These are phyloP conservation scores for Ochlodes sylvanus DNA, from an alignment of 2,888 invertebrate species.

Conservation along the genomic window DNA sequence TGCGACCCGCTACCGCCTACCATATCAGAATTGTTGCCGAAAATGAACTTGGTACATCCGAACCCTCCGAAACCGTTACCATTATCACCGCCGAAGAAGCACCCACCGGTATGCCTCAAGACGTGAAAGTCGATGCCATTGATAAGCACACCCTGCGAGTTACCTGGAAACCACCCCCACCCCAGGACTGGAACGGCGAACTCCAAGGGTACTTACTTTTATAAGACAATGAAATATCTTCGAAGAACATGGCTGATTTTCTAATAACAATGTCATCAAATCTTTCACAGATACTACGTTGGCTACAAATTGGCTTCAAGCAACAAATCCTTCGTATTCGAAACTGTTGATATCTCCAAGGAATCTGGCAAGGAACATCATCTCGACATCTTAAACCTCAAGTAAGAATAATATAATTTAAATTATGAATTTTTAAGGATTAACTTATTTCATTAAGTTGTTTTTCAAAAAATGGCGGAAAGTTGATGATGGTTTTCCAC, in stretches of 20 bases:
- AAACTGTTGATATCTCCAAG: conserved; percentile 95
- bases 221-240: neutral
- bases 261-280: neutral
- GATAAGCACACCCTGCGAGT: conserved; percentile 95
- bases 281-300: conserved; percentile 91
- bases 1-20: conserved; percentile 96
- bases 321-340: conserved; percentile 95
- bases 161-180: conserved; percentile 95
- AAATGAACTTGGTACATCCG: conserved; percentile 96
- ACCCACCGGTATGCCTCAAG: conserved; percentile 93
- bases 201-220: conserved; percentile 82
- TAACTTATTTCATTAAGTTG: too few relatives aligned
- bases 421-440: too few relatives aligned
- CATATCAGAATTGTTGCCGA: conserved; percentile 96
- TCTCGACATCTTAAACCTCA: conserved; percentile 91
- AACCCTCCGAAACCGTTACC: conserved; percentile 95
- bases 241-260: neutral
- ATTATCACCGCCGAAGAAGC: conserved; percentile 98
- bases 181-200: conserved; percentile 96
- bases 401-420: conserved; percentile 71
- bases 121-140: conserved; percentile 93
- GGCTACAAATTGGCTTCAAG: conserved; percentile 94
- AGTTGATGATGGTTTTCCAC: too few relatives aligned
- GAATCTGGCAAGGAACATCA: conserved; percentile 97
- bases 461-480: too few relatives aligned